phyloP scores from a whole-genome alignment of 2,113 vertebrate species.

The Clarias magur region DNA sequence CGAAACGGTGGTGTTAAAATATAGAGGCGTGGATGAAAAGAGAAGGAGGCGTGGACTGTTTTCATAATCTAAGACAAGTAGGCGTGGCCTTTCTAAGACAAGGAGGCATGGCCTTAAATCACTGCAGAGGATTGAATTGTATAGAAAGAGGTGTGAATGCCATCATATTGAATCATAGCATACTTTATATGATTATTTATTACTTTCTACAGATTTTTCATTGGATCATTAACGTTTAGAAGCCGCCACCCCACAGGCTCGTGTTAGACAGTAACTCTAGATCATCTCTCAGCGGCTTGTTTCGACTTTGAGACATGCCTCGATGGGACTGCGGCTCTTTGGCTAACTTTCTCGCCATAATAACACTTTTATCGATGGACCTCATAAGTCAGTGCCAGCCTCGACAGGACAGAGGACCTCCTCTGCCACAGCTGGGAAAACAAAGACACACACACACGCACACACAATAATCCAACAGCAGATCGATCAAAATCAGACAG shows the following conservation, averaged over 20 bases:
- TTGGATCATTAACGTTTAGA: neutral
- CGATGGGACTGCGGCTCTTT: neutral
- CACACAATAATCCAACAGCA: constrained; percentile 23
- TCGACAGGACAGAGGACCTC: constrained; percentile 12
- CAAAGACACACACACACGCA: constrained; percentile 24
- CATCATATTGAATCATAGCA: neutral
- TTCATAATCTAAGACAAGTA: neutral
- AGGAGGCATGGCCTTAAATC: neutral
- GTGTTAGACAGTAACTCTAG: neutral
- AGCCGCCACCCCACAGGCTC: neutral
- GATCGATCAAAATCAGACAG: constrained; percentile 34
- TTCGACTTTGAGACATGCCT: neutral
- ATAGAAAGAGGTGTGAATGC: neutral
- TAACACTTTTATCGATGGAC: constrained; percentile 19
- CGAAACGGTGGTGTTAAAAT: neutral
- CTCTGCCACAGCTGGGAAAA: constrained; percentile 29
- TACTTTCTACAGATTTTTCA: neutral
- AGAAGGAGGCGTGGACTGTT: no score
- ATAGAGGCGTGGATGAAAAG: neutral
- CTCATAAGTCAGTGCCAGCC: constrained; percentile 21
- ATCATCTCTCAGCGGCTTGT: neutral
- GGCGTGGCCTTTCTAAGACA: neutral
- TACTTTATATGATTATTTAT: neutral
- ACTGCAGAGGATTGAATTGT: neutral
- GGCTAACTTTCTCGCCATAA: neutral